Conservation (phyloP, 2,113 vertebrate genomes). For the Felis chaus region DNA sequence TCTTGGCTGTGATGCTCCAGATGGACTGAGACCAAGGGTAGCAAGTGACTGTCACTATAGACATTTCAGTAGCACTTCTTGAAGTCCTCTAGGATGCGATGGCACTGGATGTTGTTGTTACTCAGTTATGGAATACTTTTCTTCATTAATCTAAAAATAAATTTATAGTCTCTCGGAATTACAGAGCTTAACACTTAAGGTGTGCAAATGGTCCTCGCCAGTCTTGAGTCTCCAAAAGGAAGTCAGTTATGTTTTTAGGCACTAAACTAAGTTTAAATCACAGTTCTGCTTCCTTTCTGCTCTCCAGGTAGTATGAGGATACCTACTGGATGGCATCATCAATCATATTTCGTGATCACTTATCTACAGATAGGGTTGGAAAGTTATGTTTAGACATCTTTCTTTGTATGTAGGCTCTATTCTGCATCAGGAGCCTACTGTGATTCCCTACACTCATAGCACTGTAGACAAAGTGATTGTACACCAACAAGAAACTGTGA, state of each 20-base stretch:
- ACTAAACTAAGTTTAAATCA: slow-evolving; percentile 67
- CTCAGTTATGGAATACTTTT: not conserved
- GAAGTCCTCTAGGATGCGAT: not conserved
- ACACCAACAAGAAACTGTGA: not conserved
- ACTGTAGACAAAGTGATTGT: slow-evolving; percentile 21
- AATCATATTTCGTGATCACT: slow-evolving; percentile 65
- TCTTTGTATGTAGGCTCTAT: slow-evolving; percentile 33
- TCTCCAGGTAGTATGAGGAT: not conserved
- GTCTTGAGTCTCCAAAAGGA: not conserved
- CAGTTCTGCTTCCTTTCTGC: slow-evolving; percentile 41
- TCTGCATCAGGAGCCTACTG: slow-evolving; percentile 54
- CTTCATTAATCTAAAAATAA: not conserved
- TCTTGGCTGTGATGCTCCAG: not conserved
- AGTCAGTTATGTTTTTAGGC: slow-evolving; percentile 28
- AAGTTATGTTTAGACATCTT: slow-evolving; percentile 62
- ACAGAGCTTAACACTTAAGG: not conserved
- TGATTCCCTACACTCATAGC: slow-evolving; percentile 8
- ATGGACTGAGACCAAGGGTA: not conserved
- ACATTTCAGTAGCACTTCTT: not conserved
- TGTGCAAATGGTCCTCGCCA: not conserved
- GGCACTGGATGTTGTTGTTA: not conserved
- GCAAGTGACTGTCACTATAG: not conserved
- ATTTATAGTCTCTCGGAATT: not conserved
- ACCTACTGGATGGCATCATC: slow-evolving; percentile 49
- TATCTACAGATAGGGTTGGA: slow-evolving; percentile 31